Evolutionary conservation across 2,113 vertebrate species (phyloP).

Genomic region (Takifugu flavidus): DNA sequence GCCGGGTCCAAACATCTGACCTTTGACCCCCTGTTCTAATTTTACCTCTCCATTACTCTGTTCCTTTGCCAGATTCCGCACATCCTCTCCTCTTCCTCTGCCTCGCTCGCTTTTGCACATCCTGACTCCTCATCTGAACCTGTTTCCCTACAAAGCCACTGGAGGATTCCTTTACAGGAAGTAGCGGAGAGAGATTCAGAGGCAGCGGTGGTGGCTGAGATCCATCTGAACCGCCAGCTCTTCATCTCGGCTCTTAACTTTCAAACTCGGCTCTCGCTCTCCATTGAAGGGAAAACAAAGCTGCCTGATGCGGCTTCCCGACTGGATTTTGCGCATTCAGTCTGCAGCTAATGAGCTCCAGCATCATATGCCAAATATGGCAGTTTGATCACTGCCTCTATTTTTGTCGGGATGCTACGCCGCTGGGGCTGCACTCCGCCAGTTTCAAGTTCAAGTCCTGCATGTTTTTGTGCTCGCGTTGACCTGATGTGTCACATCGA

Average conservation of each 20-base stretch:
- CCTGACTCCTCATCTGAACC: slow-evolving; percentile 12
- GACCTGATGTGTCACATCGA: too few species aligned
- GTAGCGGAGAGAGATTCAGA: slow-evolving; percentile 17
- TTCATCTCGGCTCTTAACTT: slow-evolving; percentile 4
- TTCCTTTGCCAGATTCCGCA: not conserved
- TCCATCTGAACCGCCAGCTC: not conserved
- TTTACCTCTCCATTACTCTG: not conserved
- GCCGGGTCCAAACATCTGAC: not conserved
- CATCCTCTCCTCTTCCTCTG: not conserved
- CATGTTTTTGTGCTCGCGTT: too few species aligned
- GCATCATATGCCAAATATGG: not conserved
- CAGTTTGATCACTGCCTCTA: not conserved
- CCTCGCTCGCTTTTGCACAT: not conserved
- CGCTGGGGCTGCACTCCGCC: too few species aligned
- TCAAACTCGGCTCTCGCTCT: not conserved
- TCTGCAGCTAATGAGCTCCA: not conserved
- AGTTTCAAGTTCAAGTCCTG: too few species aligned
- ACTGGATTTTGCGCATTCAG: not conserved
- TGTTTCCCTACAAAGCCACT: slow-evolving; percentile 3
- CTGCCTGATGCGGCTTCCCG: not conserved
- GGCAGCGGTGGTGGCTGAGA: slow-evolving; percentile 2
- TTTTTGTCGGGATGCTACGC: too few species aligned
- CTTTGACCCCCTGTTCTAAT: not conserved
- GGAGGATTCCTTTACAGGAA: slow-evolving; percentile 14
- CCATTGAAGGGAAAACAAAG: not conserved